A percentile compares a stretch with the other conserved stretches of the same genome.
Evolutionary conservation across 2,888 invertebrate genomes (phyloP).

Genomic region (Xestoiulus laeticollis): DNA sequence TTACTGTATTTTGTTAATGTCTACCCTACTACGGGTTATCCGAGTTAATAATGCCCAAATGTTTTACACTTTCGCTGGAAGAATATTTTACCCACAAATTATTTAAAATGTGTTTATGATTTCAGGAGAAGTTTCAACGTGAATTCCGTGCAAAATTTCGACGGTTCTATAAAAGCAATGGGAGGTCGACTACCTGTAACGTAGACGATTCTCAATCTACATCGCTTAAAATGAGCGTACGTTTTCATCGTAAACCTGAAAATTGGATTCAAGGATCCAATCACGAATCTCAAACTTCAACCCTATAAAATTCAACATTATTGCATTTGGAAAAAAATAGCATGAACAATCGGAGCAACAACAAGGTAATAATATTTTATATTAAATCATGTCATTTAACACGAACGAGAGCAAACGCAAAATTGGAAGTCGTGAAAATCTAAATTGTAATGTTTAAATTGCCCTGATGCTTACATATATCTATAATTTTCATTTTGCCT

Average conservation of each 20-base stretch:
- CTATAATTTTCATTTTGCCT: too few species aligned
- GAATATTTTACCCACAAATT: too few species aligned
- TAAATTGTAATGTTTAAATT: too few species aligned
- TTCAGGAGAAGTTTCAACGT: constrained; percentile 54
- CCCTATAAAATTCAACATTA: constrained; percentile 11
- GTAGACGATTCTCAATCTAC: not conserved
- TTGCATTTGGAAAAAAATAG: not conserved
- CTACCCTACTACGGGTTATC: too few species aligned
- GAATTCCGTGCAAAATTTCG: constrained; percentile 50
- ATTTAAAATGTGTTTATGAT: not conserved
- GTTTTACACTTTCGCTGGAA: too few species aligned
- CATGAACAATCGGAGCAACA: not conserved
- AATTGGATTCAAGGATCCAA: not conserved
- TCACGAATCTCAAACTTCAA: not conserved
- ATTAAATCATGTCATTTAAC: not conserved
- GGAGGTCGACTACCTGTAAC: not conserved
- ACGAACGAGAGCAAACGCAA: too few species aligned
- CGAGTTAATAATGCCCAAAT: too few species aligned
- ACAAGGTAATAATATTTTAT: not conserved
- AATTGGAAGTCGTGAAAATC: too few species aligned
- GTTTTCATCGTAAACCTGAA: constrained; percentile 29
- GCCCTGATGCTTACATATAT: too few species aligned
- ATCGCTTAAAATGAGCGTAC: not conserved
- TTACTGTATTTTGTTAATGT: too few species aligned
- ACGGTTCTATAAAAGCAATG: not conserved